phyloP scores from a whole-genome alignment of 1,140 invertebrate genomes.

The Neodiprion fabricii region DNA sequence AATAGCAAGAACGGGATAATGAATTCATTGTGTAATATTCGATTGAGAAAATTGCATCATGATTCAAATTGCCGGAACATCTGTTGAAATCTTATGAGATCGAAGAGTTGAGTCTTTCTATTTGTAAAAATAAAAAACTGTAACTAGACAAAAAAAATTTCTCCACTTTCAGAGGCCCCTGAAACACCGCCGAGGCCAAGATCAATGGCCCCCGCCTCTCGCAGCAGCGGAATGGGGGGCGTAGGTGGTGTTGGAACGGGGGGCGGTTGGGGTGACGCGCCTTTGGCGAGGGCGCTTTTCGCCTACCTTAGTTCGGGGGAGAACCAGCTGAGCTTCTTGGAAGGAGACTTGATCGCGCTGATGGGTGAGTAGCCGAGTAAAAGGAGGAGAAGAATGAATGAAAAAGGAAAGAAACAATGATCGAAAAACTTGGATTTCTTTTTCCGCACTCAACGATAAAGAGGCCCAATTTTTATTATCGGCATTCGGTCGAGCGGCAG shows the following conservation, averaged over 20 bases:
- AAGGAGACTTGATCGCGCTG: constrained; percentile 87
- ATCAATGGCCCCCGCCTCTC: constrained; percentile 73
- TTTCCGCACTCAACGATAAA: too few relatives aligned
- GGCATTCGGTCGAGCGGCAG: background rate
- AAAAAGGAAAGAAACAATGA: too few relatives aligned
- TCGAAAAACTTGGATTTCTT: too few relatives aligned
- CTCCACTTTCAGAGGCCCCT: constrained; percentile 55
- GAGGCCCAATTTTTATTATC: background rate
- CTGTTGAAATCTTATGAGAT: too few relatives aligned
- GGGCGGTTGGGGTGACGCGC: constrained; percentile 62
- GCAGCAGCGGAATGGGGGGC: constrained; percentile 59
- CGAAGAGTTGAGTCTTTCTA: too few relatives aligned
- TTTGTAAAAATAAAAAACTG: too few relatives aligned
- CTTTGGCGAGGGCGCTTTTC: constrained; percentile 83
- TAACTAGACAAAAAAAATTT: background rate
- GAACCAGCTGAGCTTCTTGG: constrained; percentile 90
- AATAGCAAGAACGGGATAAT: too few relatives aligned
- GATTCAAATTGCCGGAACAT: too few relatives aligned
- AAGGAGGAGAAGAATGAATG: too few relatives aligned
- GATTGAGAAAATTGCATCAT: too few relatives aligned
- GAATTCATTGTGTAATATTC: too few relatives aligned
- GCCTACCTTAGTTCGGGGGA: constrained; percentile 90
- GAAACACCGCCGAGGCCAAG: constrained; percentile 71
- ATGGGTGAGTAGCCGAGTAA: constrained; percentile 66
- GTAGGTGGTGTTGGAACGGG: constrained; percentile 33